Evolutionary conservation across 1,140 invertebrate genomes (phyloP).

Genomic region (Dendroctonus ponderosae): DNA sequence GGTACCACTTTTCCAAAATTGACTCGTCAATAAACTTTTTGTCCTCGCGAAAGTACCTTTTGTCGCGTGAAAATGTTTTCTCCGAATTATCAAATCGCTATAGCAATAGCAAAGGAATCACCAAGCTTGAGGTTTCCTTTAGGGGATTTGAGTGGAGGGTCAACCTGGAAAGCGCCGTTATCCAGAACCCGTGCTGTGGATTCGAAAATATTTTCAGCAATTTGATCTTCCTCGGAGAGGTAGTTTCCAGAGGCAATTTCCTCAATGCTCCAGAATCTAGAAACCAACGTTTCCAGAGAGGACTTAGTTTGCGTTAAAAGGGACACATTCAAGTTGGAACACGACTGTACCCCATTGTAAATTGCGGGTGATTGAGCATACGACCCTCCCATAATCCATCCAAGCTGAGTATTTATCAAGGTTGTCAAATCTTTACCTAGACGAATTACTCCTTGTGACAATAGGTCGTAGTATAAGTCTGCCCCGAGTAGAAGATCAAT

Average conservation of each 20-base stretch:
- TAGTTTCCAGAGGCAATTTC: constrained; percentile 5
- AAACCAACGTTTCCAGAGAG: constrained; percentile 4
- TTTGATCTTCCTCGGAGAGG: constrained; percentile 2
- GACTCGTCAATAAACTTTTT: constrained; percentile 41
- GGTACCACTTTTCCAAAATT: no score
- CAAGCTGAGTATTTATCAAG: neutral
- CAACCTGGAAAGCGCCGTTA: constrained; percentile 16
- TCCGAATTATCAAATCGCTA: constrained; percentile 8
- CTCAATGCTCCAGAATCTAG: constrained; percentile 22
- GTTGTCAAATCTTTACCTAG: neutral
- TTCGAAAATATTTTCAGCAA: constrained; percentile 14
- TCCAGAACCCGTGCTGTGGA: neutral
- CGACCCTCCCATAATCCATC: constrained; percentile 4
- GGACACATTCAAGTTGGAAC: neutral
- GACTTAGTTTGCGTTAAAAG: constrained; percentile 1
- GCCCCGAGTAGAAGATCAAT: constrained; percentile 22
- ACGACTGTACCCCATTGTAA: neutral
- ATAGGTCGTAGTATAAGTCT: neutral
- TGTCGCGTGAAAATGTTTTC: constrained; percentile 2
- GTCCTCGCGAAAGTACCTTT: constrained; percentile 18
- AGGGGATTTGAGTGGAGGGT: constrained; percentile 7
- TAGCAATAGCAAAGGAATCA: constrained; percentile 8
- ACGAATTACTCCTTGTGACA: neutral
- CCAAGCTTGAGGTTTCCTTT: constrained; percentile 5
- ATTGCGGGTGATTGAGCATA: neutral